Evolutionary conservation across 2,113 vertebrate species (phyloP).

Genomic region (Etheostoma cragini): DNA sequence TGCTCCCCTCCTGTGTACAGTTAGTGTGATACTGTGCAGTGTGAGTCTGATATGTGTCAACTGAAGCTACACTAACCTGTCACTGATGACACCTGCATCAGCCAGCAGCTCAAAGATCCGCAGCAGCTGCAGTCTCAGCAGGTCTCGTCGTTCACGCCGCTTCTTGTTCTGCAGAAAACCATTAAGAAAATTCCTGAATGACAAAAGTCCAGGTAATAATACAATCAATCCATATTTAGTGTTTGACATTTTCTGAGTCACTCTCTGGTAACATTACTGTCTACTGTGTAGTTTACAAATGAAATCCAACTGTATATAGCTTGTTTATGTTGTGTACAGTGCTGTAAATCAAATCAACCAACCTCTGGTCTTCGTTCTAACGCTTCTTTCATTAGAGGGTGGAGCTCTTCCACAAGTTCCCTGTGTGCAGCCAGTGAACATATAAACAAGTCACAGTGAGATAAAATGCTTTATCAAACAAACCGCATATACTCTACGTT

Average conservation of each 20-base stretch:
- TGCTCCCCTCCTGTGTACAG: background rate
- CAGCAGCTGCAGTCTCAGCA: conserved; percentile 93
- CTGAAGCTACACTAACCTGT: conserved; percentile 87
- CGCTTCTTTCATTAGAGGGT: conserved; percentile 98
- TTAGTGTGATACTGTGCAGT: conserved; percentile 78
- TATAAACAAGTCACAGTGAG: background rate
- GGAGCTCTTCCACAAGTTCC: conserved; percentile 96
- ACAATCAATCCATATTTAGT: background rate
- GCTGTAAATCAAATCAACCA: conserved; percentile 22
- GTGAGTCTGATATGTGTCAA: background rate
- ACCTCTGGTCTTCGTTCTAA: conserved; percentile 97
- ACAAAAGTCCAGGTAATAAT: background rate
- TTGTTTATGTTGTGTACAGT: conserved; percentile 21
- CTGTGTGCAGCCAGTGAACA: conserved; percentile 74
- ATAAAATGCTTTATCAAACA: conserved; percentile 5
- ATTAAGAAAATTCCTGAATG: background rate
- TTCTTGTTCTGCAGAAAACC: conserved; percentile 92
- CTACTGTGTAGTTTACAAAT: background rate
- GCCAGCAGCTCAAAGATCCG: conserved; percentile 97
- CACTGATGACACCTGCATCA: conserved; percentile 96
- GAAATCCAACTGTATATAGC: background rate
- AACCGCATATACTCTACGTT: background rate
- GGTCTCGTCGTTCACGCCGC: conserved; percentile 92
- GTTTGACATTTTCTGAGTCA: background rate
- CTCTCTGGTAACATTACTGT: background rate